A percentile compares a stretch with the other conserved stretches of the same genome.
These are phyloP conservation scores for Lagocephalus sceleratus DNA, from an alignment of 2,797 vertebrate species.

Conservation along the genomic window DNA sequence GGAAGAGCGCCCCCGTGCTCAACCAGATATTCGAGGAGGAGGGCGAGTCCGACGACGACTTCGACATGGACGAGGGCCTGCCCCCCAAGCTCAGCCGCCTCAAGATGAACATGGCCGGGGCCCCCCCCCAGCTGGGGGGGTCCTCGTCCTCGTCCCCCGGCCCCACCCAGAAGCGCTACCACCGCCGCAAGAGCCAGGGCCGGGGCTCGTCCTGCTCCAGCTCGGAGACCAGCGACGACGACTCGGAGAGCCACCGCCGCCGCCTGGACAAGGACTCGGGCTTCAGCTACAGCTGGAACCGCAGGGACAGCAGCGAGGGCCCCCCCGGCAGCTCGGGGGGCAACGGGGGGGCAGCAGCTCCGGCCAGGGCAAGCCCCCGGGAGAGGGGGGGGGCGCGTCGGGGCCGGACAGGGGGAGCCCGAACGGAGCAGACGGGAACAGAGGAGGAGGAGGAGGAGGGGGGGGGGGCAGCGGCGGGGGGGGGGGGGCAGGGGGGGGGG, in stretches of 20 bases:
- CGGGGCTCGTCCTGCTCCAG: conserved; percentile 95
- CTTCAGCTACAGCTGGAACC: conserved; percentile 88
- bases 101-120: conserved; percentile 87
- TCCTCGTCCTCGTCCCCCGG: conserved; percentile 81
- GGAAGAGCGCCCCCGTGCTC: conserved; percentile 94
- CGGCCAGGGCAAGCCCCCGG: conserved; percentile 84
- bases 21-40: conserved; percentile 99
- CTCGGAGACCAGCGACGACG: conserved; percentile 96
- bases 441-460: conserved; percentile 39
- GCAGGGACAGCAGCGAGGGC: conserved; percentile 93
- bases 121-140: conserved; percentile 16
- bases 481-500: conserved; percentile 63
- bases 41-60: conserved; percentile 94
- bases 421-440: conserved; percentile 64
- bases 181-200: conserved; percentile 92
- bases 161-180: conserved; percentile 89
- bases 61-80: conserved; percentile 91
- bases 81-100: conserved; percentile 94
- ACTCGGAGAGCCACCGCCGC: conserved; percentile 90
- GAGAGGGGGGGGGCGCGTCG: conserved; percentile 74
- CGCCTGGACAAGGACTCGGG: conserved; percentile 90
- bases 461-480: conserved; percentile 30
- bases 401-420: conserved; percentile 86
- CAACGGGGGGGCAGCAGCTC: conserved; percentile 77
- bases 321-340: conserved; percentile 91